Evolutionary conservation across 2,888 invertebrate species (phyloP), one percentile per base, ranked within the genome.

Genomic region (Drosophila basisetae): DNA sequence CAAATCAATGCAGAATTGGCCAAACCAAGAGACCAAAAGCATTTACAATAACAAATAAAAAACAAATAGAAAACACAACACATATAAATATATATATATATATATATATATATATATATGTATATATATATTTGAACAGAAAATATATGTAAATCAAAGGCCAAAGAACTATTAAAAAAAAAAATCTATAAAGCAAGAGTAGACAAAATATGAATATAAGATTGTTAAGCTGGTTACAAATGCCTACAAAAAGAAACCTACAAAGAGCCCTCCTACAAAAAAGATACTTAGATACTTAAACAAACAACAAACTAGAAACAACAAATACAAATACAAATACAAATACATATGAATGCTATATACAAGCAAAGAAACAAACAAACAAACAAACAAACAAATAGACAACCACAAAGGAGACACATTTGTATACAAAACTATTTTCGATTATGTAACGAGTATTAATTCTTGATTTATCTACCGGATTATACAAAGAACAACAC

Each of bases 191-290:
- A 3, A 22, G 47, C 47, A 60, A 50, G 30, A 31, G 25, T 66
- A 28, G 54, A 53, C 25, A 28, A 58, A 60, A 43, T 61, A 39
- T 52, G 22, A 41, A 66, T 56, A 71, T 13, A 58, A 25, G 35
- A 64, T 39, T 59, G 54, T 30, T 50, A 52, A 69, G 68, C 59
- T 70, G 39, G 55, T 35, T 22, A 35, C 49, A 77, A 70, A 68
- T 55, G 65, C 85, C 78, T 73, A 73, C 39, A 22, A 58, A 22
- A 33, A 22, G 18, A 53, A 83, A 86, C 83, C 73, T 76, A 79
- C 71, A 81, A 88, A 64, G 73, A 82, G 76, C 86, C 86, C 90
- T 86, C 86, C 86, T 90, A 82, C 74, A 74, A 65, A 56, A 35
- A 18, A 22, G 54, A 58, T 52, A 73, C 73, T 54, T 41, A 50